phyloP scores from a whole-genome alignment of 1,140 invertebrate species.

The Mercenaria mercenaria region DNA sequence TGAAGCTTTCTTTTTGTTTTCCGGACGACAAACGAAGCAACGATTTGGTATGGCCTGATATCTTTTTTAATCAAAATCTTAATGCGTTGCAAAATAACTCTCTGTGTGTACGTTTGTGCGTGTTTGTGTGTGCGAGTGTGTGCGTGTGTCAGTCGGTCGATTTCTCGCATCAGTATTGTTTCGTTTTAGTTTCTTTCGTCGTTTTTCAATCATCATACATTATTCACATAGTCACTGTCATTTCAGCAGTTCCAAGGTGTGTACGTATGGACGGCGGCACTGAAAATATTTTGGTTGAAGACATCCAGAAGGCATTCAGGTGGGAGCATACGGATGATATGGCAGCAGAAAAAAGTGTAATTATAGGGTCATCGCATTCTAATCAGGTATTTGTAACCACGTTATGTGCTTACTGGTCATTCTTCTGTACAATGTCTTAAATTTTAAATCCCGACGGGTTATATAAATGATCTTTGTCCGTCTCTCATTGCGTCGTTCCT shows the following conservation, averaged over 20 bases:
- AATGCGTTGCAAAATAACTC: no score
- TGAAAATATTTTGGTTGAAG: conserved; percentile 45
- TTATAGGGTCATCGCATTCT: conserved; percentile 40
- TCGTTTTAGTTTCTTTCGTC: neutral
- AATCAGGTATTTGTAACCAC: conserved; percentile 55
- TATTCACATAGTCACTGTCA: no score
- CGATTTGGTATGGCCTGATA: no score
- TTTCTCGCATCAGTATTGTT: neutral
- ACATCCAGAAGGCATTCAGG: conserved; percentile 57
- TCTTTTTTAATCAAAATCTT: no score
- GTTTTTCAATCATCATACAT: neutral
- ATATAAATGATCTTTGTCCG: neutral
- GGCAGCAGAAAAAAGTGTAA: conserved; percentile 49
- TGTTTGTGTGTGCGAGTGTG: neutral
- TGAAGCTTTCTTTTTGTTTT: no score
- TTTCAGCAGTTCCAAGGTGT: neutral
- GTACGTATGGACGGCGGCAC: conserved; percentile 35
- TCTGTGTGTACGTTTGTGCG: no score
- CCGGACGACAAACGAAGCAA: no score
- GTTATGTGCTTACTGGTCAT: neutral
- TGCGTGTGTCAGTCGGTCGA: neutral
- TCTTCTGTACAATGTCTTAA: neutral
- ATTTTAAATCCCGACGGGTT: neutral
- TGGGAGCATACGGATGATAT: conserved; percentile 53
- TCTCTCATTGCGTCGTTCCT: no score